A percentile compares a stretch with the other conserved stretches of the same genome.
phyloP scores from a whole-genome alignment of 2,888 invertebrate species.

The Chydorus sphaericus region DNA sequence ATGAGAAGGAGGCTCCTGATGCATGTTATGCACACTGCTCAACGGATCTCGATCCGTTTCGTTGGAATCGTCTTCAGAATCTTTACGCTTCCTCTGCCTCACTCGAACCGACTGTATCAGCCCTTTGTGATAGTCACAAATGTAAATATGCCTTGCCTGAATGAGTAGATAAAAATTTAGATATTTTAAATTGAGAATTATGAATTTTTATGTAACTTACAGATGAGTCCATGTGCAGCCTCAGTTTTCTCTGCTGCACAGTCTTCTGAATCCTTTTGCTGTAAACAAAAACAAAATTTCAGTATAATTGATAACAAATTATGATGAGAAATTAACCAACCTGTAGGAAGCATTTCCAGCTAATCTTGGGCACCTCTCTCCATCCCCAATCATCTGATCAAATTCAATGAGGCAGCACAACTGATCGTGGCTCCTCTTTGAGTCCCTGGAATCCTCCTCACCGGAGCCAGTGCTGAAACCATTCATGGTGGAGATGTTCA shows the following conservation, averaged over 20 bases:
- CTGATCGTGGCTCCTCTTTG: constrained; percentile 48
- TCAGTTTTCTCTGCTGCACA: constrained; percentile 76
- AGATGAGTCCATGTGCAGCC: constrained; percentile 67
- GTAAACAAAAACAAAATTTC: not conserved
- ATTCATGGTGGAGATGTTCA: constrained; percentile 44
- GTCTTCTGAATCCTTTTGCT: constrained; percentile 94
- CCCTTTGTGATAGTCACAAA: constrained; percentile 90
- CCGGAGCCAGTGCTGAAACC: constrained; percentile 64
- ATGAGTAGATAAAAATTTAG: constrained; percentile 23
- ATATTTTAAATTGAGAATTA: constrained; percentile 13
- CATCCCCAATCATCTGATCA: constrained; percentile 35
- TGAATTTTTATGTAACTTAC: too few species aligned
- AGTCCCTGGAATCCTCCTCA: constrained; percentile 77
- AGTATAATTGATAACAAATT: not conserved
- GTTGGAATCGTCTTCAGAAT: constrained; percentile 86
- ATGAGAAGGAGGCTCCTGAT: constrained; percentile 29
- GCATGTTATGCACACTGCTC: not conserved
- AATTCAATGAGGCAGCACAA: constrained; percentile 76
- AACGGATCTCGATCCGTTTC: constrained; percentile 55
- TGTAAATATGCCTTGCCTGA: constrained; percentile 85
- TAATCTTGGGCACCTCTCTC: constrained; percentile 66
- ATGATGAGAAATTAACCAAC: not conserved
- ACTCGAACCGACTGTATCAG: constrained; percentile 91
- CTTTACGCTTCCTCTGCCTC: constrained; percentile 68
- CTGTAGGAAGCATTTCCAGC: constrained; percentile 85